Evolutionary conservation across 2,113 vertebrate species (phyloP), one percentile per base, ranked within the genome.

Genomic region (Myotis brandtii): DNA sequence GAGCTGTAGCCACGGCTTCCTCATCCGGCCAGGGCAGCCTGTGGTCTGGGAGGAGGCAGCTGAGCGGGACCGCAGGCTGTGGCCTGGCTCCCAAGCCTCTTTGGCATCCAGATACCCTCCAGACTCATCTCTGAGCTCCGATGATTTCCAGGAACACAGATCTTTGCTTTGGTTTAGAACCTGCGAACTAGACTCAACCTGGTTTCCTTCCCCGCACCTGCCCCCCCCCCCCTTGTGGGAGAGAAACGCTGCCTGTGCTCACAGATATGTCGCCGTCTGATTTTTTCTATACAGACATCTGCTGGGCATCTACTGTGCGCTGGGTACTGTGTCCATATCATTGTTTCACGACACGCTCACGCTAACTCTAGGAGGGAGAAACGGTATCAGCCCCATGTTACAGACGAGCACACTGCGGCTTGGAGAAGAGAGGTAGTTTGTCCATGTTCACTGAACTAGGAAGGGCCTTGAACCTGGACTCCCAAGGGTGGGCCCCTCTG

Each of bases 241-340:
- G 13, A 32, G 56, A 9, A 40, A 23, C 32, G 37, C 23, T 27
- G 37, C 56, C 64, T 37, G 34, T 37, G 17, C 85, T 46, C 17
- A 6, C 6, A 37, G 59, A 10, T 4, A 0, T 0, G 11, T 23
- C 52, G 12, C 23, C 0, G 0, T 34, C 79, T 12, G 34, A 4
- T 1, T 40, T 73, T 66, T 21, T 62, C 88, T 82, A 3, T 2
- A 14, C 27, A 32, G 6, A 75, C 1, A 2, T 27, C 66, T 77
- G 50, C 92, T 77, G 66, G 80, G 17, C 6, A 10, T 59, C 3
- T 16, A 11, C 43, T 20, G 21, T 5, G 30, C 0, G 0, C 17
- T 59, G 9, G 77, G 30, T 2, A 3, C 34, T 1, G 6, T 2
- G 17, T 30, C 43, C 3, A 3, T 13, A 13, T n/a, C 2, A 6